Conservation (phyloP, 2,888 invertebrate genomes). For the Philhelius pedissequus region DNA sequence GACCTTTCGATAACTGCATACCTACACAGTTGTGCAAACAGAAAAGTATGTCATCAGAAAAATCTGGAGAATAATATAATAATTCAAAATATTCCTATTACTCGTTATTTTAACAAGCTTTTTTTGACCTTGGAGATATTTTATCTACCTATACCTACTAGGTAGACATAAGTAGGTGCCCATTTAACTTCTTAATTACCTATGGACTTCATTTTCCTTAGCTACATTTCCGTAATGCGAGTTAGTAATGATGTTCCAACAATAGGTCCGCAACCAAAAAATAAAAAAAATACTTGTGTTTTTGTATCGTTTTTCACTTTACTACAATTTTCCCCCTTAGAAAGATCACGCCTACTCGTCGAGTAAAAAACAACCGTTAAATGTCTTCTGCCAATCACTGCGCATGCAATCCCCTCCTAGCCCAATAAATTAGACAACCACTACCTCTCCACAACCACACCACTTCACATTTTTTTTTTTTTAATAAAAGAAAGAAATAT, state of each 20-base stretch:
- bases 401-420: constrained; percentile 46
- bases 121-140: constrained; percentile 2
- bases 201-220: constrained; percentile 27
- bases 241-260: background rate
- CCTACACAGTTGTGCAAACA: no score
- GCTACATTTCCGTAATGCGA: constrained; percentile 15
- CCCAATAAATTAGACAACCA: constrained; percentile 28
- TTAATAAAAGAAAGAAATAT: background rate
- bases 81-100: no score
- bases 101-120: no score
- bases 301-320: background rate
- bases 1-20: no score
- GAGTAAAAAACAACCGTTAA: constrained; percentile 45
- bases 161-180: no score
- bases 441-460: no score
- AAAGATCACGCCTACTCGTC: background rate
- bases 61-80: no score
- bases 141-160: background rate
- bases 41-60: no score
- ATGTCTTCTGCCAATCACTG: constrained; percentile 61
- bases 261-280: background rate
- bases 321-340: background rate
- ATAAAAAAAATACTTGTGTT: background rate
- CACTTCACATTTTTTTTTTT: constrained; percentile 33
- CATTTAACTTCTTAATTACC: no score